Base-by-base conservation (phyloP, 2,113 vertebrate genomes). In the Chionis minor region DNA sequence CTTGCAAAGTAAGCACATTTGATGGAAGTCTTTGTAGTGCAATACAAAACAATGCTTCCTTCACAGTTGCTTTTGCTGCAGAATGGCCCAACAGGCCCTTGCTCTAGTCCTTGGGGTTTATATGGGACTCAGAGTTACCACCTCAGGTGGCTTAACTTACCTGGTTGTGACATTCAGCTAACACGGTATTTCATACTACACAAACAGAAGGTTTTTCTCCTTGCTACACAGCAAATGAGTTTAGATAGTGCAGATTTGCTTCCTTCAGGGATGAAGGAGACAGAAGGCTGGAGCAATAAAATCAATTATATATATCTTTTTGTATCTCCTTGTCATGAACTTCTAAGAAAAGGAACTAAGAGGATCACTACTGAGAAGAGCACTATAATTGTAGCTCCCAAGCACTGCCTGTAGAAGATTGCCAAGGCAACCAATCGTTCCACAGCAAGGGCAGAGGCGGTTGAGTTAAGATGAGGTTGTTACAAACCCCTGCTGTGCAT, bases 341-440 rank as follows among this genome's bases (percentile, higher is more conserved):
- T 97, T 97, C 92, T 96, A 97, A 98, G 98, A 96, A 98, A 96
- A 90, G 73, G 82, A 96, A 81, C 96, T 96, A 96, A 98, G 97
- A 97, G 96, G 95, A 97, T 96, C 97, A 73, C 97, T 96, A 93
- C 95, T 74, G 96, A 98, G 98, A 98, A 98, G 96, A 98, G 95
- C 96, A 70, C 85, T 86, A 0, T 98, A 98, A 98, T 98, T 98
- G 97, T 96, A 96, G 96, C 97, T 96, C 82, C 97, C 90, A 58
- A 97, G 71, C 92, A 63, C 71, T 0, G 45, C 79, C 67, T 93
- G 93, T 66, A 95, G 88, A 94, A 94, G 70, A 97, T 98, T 98
- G 89, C 98, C 98, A 97, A 97, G 98, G 98, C 97, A 98, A 98
- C 98, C 96, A 79, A 65, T 95, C 96, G 82, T 95, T 92, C 96